These are phyloP conservation scores for Neopipo cinnamomea DNA, from an alignment of 2,113 vertebrate genomes.

Conservation along the genomic window DNA sequence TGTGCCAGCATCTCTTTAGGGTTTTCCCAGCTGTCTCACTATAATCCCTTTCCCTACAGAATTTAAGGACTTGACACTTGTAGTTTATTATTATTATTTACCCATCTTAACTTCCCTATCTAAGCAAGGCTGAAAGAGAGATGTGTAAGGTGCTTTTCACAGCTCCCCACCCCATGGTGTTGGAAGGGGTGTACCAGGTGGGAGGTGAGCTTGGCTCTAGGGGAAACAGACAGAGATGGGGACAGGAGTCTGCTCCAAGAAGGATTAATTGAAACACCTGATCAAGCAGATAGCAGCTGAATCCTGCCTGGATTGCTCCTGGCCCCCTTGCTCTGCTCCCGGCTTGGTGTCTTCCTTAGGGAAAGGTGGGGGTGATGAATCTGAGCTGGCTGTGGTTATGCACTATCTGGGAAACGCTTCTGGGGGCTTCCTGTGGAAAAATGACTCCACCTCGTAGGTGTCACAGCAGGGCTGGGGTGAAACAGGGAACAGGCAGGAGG, in stretches of 20 bases:
- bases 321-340: background rate
- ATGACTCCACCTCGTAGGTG: background rate
- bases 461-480: background rate
- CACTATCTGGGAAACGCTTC: background rate
- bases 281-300: accelerated
- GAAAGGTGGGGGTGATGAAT: background rate
- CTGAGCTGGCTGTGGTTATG: accelerated
- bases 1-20: background rate
- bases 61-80: background rate
- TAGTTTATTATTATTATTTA: background rate
- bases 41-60: background rate
- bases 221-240: background rate
- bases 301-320: background rate
- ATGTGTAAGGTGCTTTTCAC: accelerated
- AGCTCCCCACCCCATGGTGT: accelerated
- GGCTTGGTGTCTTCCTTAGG: background rate
- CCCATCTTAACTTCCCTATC: background rate
- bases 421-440: background rate
- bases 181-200: accelerated
- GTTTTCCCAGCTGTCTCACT: background rate
- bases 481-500: background rate
- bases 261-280: background rate
- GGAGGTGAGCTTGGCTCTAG: background rate
- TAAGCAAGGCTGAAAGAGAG: background rate
- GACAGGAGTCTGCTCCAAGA: background rate